These are phyloP conservation scores for Alectura lathami DNA, from an alignment of 2,113 vertebrate genomes.

Conservation along the genomic window DNA sequence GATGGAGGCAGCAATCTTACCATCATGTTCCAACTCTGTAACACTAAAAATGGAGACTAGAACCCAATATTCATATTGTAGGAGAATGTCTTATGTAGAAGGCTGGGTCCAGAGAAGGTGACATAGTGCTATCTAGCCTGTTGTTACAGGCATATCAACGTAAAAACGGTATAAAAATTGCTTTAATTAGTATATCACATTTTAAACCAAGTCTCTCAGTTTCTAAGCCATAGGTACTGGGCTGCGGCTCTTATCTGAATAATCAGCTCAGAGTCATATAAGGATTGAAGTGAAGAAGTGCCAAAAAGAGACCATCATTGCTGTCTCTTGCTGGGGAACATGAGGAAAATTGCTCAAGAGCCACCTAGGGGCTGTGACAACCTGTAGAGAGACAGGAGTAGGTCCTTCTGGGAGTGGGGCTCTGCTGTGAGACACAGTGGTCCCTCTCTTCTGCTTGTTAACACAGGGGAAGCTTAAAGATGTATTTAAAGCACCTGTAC, in stretches of 20 bases:
- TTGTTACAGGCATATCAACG: background rate
- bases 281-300: background rate
- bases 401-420: background rate
- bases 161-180: background rate
- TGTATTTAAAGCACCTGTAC: background rate
- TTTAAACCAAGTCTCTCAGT: background rate
- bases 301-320: background rate
- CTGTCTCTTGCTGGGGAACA: background rate
- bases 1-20: background rate
- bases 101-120: background rate
- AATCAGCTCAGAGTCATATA: background rate
- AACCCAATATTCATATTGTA: background rate
- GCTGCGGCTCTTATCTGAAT: background rate
- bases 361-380: background rate
- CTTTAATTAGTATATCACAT: background rate
- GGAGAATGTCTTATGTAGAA: background rate
- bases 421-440: accelerated
- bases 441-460: background rate
- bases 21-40: background rate
- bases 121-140: accelerated
- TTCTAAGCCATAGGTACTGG: background rate
- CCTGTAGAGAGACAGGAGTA: background rate
- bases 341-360: background rate
- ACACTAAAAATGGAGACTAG: background rate
- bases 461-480: background rate